Conservation (phyloP, 30 jellyfish, hydroid and myxozoan genomes). For the Pelagia noctiluca region DNA sequence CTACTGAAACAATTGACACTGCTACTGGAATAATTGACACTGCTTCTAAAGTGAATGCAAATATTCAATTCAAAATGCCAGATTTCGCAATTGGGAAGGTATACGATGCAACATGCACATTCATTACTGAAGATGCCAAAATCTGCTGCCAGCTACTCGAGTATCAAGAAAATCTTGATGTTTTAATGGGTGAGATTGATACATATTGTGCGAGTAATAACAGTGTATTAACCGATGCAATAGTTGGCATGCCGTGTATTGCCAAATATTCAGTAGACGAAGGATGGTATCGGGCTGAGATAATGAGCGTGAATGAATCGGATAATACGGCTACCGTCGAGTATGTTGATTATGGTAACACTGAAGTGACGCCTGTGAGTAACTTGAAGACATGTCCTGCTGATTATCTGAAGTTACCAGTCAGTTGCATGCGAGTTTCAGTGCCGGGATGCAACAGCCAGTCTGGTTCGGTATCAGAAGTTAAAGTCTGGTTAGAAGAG, state of each 20-base stretch:
- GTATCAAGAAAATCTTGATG: constrained; percentile 40
- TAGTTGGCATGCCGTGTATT: constrained; percentile 11
- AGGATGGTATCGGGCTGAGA: constrained; percentile 65
- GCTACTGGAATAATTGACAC: too few species aligned
- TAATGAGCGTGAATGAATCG: constrained; percentile 5
- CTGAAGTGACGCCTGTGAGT: background rate
- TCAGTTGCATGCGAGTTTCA: constrained; percentile 11
- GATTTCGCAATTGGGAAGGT: background rate
- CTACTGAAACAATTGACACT: too few species aligned
- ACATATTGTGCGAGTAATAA: background rate
- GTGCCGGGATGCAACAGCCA: background rate
- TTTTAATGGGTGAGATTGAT: constrained; percentile 37
- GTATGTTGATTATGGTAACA: constrained; percentile 67
- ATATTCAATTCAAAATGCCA: constrained; percentile 6
- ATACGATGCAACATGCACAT: background rate
- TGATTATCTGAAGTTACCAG: constrained; percentile 11
- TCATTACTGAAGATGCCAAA: background rate
- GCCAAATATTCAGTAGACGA: constrained; percentile 40
- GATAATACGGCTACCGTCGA: constrained; percentile 32
- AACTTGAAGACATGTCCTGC: constrained; percentile 16
- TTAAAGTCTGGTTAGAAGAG: background rate
- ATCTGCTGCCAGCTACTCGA: constrained; percentile 15
- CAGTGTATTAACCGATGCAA: background rate
- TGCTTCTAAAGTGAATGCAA: too few species aligned
- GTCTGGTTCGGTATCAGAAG: background rate